Evolutionary conservation across 1,140 invertebrate species (phyloP), one percentile per base, ranked within the genome.

Genomic region (Drosophila melanica): DNA sequence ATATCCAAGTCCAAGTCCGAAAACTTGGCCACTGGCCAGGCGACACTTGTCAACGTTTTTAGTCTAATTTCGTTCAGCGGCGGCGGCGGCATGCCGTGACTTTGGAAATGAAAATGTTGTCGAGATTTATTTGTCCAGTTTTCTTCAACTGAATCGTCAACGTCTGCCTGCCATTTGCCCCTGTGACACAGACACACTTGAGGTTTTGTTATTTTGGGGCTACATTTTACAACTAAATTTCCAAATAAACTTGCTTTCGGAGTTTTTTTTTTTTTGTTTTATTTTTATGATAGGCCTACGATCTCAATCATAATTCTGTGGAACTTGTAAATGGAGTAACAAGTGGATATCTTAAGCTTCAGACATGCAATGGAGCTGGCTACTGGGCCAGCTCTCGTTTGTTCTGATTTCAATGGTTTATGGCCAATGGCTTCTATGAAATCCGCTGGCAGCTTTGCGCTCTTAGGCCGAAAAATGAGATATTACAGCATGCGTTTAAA

Each of bases 301-400:
- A 90, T 90, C 80, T 90, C 89, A 90, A 90, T 90, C 89, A 75
- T 81, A 74, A 72, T 90, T 90, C 89, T 72, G 20, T 54, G 57
- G 81, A 90, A 90, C 81, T 90, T 90, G 89, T 90, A 90, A 90
- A 75, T 90, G 80, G 82, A 90, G 89, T 90, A 90, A 90, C 89
- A 90, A 90, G 89, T 90, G 89, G 79, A 90, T 70, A 76, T 76
- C 44, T 69, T 44, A 48, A 78, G 50, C 51, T 48, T 35, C 44
- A 35, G 16, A 9, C 33, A 51, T 33, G 48, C 48, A 51, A 33
- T 51, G 14, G 30, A 51, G 27, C 48, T 33, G 27, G 60, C 62
- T 64, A 64, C 51, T 27, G 47, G 18, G 51, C 51, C 53, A 54
- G 48, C 57, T 57, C 44, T 10, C 18, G 37, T 58, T 51, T 65